A percentile compares a stretch with the other conserved stretches of the same genome.
Conservation (phyloP, 35 echinoderm and acorn worm genomes). For the Strongylocentrotus purpuratus region DNA sequence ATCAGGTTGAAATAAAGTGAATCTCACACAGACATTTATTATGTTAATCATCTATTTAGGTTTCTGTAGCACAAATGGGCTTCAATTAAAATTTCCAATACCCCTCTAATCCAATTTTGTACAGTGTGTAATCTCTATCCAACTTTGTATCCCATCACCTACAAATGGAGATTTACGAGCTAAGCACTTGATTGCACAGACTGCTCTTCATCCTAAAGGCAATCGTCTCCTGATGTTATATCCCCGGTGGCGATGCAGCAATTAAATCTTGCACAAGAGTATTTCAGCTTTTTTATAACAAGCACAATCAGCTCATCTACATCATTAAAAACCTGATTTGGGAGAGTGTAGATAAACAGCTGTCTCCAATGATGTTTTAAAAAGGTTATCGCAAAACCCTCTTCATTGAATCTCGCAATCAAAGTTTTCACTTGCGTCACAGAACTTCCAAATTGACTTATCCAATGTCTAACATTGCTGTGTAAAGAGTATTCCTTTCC, state of each 20-base stretch:
- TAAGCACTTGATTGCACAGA: neutral
- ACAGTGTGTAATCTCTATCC: neutral
- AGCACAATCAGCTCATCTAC: slow-evolving; percentile 1
- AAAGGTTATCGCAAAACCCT: neutral
- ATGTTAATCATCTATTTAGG: neutral
- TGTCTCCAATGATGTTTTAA: neutral
- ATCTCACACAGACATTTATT: neutral
- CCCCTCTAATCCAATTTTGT: neutral
- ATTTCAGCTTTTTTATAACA: neutral
- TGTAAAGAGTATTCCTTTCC: neutral
- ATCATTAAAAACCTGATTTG: neutral
- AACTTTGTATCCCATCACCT: neutral
- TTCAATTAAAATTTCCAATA: neutral
- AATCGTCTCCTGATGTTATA: neutral
- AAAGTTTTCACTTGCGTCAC: neutral
- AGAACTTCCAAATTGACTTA: neutral
- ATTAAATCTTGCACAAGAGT: neutral
- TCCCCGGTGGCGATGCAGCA: neutral
- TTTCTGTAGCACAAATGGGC: neutral
- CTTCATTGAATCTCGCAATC: neutral
- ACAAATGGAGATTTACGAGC: neutral
- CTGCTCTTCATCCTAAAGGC: neutral
- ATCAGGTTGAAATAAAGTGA: neutral
- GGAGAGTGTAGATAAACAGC: neutral
- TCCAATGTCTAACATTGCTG: neutral